These are phyloP conservation scores for Caprella mutica DNA, from an alignment of 2,888 invertebrate species.

Conservation along the genomic window DNA sequence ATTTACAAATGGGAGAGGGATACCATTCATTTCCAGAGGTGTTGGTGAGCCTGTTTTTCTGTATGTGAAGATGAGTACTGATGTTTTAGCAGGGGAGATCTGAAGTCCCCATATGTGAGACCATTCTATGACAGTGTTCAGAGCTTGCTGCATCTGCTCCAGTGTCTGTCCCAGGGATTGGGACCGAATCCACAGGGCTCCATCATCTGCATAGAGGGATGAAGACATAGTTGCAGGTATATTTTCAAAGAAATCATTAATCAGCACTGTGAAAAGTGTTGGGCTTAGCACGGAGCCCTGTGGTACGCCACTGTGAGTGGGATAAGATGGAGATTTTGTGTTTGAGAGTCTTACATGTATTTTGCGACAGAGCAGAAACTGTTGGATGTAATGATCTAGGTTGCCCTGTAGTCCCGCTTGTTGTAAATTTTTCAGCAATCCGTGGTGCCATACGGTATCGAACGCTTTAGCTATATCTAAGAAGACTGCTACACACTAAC, in stretches of 20 bases:
- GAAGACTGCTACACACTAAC: neutral
- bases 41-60: neutral
- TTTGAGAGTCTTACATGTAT: neutral
- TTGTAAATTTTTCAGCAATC: neutral
- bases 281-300: neutral
- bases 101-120: neutral
- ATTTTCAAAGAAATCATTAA: neutral
- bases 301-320: neutral
- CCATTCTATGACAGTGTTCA: neutral
- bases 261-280: neutral
- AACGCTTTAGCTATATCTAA: neutral
- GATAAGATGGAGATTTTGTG: too few species aligned
- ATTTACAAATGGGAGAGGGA: neutral
- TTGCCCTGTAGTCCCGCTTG: neutral
- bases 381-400: neutral
- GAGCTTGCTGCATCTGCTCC: neutral
- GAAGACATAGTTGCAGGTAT: neutral
- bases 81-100: neutral
- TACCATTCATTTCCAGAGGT: neutral
- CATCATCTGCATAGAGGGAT: neutral
- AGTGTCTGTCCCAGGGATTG: neutral
- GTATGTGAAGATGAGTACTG: neutral
- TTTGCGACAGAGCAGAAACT: neutral
- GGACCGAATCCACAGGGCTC: neutral
- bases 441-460: neutral